Base-by-base conservation (phyloP, 1,140 invertebrate genomes). In the Heliothis subflexa region DNA sequence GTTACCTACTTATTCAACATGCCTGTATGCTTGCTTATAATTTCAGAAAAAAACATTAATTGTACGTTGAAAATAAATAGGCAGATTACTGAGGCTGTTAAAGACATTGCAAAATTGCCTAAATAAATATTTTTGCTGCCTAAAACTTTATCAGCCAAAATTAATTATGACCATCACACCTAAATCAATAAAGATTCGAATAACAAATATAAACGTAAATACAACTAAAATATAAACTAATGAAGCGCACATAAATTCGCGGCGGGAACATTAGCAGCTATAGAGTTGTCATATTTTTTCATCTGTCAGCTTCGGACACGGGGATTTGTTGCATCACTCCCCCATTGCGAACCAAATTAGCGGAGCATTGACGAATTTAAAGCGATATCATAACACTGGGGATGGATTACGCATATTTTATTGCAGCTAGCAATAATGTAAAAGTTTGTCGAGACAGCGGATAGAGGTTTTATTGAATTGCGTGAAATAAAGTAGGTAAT, bases 281-380 rank as follows among this genome's bases (percentile, higher is more conserved):
- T 87, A 86, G 84, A 91, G 88, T 85, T 85, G 86, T 91, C 85
- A 89, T 86, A 82, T 89, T 89, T 91, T 85, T 83, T 16, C 52
- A 49, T 62, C 45, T 50, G 45, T 33, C 10, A 11, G 28, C 33
- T 52, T 21, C 45, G 10, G 59, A 57, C 81, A 81, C 78, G 78
- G 64, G 81, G 79, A 85, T 78, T 84, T 85, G 81, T 85, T 68
- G 66, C 62, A 52, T 80, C 80, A 79, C 85, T 85, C 87, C 82
- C 79, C 74, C 68, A 66, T 70, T 18, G 55, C 80, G 71, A 72
- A 80, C 64, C 76, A 81, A 91, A 89, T 89, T 87, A 88, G 85
- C 84, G 84, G 74, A 82, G 86, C 85, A 89, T 84, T 86, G 81
- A 78, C 78, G 64, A 74, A 83, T 83, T 76, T 80, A 84, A 80